Conservation (phyloP, 2,888 invertebrate genomes). For the Nomada lathburiana region DNA sequence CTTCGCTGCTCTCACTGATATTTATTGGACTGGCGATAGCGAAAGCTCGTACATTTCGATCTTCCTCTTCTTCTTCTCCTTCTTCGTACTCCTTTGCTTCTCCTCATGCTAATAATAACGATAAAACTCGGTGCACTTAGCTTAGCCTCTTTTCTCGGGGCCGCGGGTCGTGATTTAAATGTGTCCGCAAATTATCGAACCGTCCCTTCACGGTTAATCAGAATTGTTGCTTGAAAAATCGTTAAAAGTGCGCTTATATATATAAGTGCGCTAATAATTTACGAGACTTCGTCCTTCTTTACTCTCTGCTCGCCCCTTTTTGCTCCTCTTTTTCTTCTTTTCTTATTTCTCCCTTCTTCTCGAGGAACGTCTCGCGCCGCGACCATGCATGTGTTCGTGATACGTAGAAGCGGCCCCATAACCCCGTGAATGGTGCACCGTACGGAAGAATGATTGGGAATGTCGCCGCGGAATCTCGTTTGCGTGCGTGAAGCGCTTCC, state of each 20-base stretch:
- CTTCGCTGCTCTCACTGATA: conserved; percentile 21
- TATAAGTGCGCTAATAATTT: conserved; percentile 36
- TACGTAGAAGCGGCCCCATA: conserved; percentile 64
- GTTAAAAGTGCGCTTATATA: conserved; percentile 29
- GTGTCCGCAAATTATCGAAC: conserved; percentile 51
- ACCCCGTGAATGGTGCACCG: conserved; percentile 56
- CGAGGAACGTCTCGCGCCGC: neutral
- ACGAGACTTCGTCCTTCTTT: conserved; percentile 9
- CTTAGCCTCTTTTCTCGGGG: neutral
- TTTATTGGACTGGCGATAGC: conserved; percentile 44
- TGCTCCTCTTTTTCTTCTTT: conserved; percentile 8
- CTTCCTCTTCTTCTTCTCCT: neutral
- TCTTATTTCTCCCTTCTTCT: neutral
- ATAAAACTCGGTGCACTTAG: conserved; percentile 37
- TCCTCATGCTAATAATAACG: conserved; percentile 29
- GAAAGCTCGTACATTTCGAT: conserved; percentile 31
- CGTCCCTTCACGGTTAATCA: conserved; percentile 57
- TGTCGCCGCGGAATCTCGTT: conserved; percentile 73
- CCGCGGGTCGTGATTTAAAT: conserved; percentile 45
- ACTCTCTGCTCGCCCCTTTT: neutral
- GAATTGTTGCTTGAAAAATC: conserved; percentile 58
- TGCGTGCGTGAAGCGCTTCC: conserved; percentile 74
- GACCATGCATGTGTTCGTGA: conserved; percentile 45
- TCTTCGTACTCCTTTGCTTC: neutral
- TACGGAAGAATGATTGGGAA: conserved; percentile 70